These are phyloP conservation scores for Pelochelys cantorii DNA, from an alignment of 2,797 vertebrate genomes.

Conservation along the genomic window DNA sequence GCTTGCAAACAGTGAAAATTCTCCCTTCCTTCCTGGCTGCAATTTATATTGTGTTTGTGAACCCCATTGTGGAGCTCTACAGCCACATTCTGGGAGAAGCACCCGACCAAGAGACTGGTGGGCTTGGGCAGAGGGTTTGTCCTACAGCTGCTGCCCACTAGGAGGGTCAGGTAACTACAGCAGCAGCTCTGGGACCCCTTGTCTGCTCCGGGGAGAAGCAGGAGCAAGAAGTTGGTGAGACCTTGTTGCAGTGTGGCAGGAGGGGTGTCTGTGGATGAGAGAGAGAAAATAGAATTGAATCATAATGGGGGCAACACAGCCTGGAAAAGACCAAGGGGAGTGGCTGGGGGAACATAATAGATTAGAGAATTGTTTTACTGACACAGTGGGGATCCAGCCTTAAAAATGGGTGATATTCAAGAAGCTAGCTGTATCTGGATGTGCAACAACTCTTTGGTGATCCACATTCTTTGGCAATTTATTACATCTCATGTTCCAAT, in stretches of 20 bases:
- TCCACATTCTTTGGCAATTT: background rate
- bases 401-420: background rate
- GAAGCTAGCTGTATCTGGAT: background rate
- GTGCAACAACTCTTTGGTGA: too few relatives aligned
- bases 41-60: background rate
- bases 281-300: background rate
- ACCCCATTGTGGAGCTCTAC: background rate
- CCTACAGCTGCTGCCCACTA: background rate
- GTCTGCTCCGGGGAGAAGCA: background rate
- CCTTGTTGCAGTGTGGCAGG: background rate
- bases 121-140: too few relatives aligned
- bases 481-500: background rate
- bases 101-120: background rate
- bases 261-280: background rate
- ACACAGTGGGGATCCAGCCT: background rate
- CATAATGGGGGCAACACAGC: background rate
- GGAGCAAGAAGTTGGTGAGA: background rate
- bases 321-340: background rate
- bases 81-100: background rate
- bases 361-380: background rate
- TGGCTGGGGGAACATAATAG: background rate
- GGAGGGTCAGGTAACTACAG: too few relatives aligned
- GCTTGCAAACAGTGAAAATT: too few relatives aligned
- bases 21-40: background rate
- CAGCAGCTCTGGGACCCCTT: background rate